Conservation (phyloP, 2,888 invertebrate species). For the Troilus luridus region DNA sequence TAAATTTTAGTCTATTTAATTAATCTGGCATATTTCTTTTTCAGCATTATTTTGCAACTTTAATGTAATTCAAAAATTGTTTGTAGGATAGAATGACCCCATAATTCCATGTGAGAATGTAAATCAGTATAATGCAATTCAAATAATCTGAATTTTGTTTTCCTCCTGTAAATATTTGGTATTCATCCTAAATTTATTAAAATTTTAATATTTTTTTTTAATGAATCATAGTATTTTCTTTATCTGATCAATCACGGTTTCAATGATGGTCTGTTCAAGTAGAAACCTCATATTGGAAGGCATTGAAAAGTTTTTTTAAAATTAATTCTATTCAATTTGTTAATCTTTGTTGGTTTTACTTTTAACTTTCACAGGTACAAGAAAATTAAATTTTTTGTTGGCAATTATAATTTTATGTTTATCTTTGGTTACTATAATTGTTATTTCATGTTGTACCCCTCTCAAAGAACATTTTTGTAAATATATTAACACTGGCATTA, state of each 20-base stretch:
- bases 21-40: neutral
- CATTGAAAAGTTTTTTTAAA: neutral
- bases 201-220: too few relatives aligned
- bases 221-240: too few relatives aligned
- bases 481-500: neutral
- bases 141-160: too few relatives aligned
- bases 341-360: neutral
- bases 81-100: too few relatives aligned
- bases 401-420: neutral
- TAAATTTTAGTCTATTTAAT: neutral
- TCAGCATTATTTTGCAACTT: neutral
- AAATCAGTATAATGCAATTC: neutral
- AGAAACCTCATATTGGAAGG: neutral
- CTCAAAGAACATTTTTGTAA: neutral
- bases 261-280: neutral
- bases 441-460: neutral
- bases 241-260: neutral
- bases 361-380: neutral
- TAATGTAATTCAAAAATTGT: neutral
- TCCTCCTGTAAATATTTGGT: too few relatives aligned
- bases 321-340: neutral
- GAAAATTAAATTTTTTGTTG: neutral
- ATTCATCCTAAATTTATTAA: neutral
- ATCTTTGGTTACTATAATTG: neutral
- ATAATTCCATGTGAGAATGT: neutral